These are phyloP conservation scores for Plagodis dolabraria DNA, from an alignment of 2,888 invertebrate species.

Conservation along the genomic window DNA sequence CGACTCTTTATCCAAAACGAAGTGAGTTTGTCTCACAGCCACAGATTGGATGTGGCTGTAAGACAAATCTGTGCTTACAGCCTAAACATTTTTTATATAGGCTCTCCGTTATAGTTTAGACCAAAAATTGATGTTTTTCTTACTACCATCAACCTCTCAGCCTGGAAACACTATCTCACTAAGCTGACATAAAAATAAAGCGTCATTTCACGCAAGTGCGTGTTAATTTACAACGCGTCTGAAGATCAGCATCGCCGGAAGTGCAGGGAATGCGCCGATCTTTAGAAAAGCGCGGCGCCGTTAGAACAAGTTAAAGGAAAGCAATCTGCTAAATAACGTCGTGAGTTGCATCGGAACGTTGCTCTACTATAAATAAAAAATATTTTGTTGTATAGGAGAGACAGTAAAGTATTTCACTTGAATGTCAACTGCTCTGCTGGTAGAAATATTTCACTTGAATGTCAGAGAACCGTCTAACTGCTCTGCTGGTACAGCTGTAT, in stretches of 20 bases:
- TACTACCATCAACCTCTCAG: background rate
- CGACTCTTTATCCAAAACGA: no score
- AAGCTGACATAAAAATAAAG: background rate
- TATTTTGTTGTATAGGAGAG: background rate
- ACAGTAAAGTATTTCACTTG: background rate
- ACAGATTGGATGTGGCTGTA: no score
- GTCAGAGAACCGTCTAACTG: no score
- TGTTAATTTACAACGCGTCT: slow-evolving; percentile 23
- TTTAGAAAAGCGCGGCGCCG: slow-evolving; percentile 29
- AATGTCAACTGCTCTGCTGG: background rate
- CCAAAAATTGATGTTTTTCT: no score
- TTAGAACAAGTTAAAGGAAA: slow-evolving; percentile 82
- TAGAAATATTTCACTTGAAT: background rate
- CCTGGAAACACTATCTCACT: background rate
- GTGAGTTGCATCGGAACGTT: slow-evolving; percentile 51
- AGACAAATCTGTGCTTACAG: no score
- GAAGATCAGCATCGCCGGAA: slow-evolving; percentile 28
- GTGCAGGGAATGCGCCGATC: slow-evolving; percentile 33
- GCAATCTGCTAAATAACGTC: slow-evolving; percentile 85
- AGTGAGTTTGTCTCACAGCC: no score
- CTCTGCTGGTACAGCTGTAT: no score
- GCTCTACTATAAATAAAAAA: slow-evolving; percentile 58
- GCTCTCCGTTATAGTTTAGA: no score
- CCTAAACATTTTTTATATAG: no score
- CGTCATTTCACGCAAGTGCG: slow-evolving; percentile 25